Conservation (phyloP, 2,888 invertebrate species). For the Conistra vaccinii region DNA sequence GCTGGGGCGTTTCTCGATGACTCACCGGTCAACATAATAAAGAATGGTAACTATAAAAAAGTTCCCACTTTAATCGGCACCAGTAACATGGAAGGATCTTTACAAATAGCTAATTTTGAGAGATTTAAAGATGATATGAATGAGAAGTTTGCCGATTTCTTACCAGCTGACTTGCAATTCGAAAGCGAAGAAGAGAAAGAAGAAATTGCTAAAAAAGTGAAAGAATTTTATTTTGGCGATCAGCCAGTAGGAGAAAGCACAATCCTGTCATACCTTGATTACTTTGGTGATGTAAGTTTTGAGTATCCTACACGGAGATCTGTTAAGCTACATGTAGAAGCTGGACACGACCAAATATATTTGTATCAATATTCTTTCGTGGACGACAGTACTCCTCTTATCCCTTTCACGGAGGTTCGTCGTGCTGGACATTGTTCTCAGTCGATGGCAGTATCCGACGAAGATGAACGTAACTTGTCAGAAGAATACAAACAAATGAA, state of each 20-base stretch:
- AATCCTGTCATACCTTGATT: slow-evolving; percentile 66
- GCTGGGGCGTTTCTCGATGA: slow-evolving; percentile 27
- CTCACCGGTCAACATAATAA: slow-evolving; percentile 47
- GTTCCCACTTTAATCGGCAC: slow-evolving; percentile 48
- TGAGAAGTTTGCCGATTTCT: slow-evolving; percentile 70
- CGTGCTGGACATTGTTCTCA: slow-evolving; percentile 75
- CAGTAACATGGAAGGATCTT: slow-evolving; percentile 48
- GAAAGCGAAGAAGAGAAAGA: slow-evolving; percentile 66
- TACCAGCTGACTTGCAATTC: slow-evolving; percentile 74
- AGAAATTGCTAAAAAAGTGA: slow-evolving; percentile 64
- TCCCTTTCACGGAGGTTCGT: slow-evolving; percentile 67
- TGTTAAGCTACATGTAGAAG: slow-evolving; percentile 64
- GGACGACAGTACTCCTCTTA: slow-evolving; percentile 63
- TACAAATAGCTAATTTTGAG: slow-evolving; percentile 19
- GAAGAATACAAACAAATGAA: slow-evolving; percentile 63
- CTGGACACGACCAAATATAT: slow-evolving; percentile 71
- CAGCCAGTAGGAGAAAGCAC: slow-evolving; percentile 58
- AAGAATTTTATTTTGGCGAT: slow-evolving; percentile 75
- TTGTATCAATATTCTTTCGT: slow-evolving; percentile 75
- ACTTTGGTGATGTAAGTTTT: slow-evolving; percentile 79
- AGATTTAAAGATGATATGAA: slow-evolving; percentile 70
- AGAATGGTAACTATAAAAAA: slow-evolving; percentile 37
- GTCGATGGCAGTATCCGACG: slow-evolving; percentile 57
- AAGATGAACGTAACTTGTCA: slow-evolving; percentile 44
- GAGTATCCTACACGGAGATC: slow-evolving; percentile 70